Conservation (phyloP, 2,888 invertebrate species). For the Macaria liturata region DNA sequence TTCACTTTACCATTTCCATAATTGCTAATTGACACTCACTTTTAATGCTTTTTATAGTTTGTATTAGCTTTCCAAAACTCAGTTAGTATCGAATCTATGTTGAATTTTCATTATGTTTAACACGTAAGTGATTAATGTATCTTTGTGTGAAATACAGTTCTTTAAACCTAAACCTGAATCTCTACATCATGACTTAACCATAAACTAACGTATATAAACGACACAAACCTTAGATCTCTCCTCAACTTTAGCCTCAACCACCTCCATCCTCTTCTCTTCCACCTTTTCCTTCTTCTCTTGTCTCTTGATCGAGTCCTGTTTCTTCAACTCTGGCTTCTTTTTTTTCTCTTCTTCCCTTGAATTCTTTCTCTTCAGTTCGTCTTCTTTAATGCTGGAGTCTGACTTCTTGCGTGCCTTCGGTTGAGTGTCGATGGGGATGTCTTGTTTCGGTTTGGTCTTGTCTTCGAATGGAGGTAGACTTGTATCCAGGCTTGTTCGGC, state of each 20-base stretch:
- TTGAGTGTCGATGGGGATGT: slow-evolving; percentile 43
- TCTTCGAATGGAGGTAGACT: slow-evolving; percentile 42
- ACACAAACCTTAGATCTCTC: slow-evolving; percentile 34
- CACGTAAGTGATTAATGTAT: no score
- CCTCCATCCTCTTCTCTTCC: slow-evolving; percentile 35
- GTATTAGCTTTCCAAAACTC: no score
- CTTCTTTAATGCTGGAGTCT: slow-evolving; percentile 72
- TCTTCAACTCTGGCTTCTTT: slow-evolving; percentile 59
- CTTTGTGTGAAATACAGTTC: no score
- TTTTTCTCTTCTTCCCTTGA: slow-evolving; percentile 42
- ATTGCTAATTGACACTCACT: no score
- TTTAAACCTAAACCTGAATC: no score
- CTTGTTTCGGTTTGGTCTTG: slow-evolving; percentile 43
- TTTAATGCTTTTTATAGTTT: no score
- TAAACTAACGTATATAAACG: no score
- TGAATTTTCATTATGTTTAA: no score
- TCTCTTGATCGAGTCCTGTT: slow-evolving; percentile 59
- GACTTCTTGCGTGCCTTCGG: slow-evolving; percentile 69
- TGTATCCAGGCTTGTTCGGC: slow-evolving; percentile 62
- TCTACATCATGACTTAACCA: no score
- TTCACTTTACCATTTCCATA: no score
- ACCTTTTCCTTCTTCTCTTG: slow-evolving; percentile 42
- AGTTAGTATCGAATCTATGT: no score
- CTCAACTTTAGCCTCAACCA: slow-evolving; percentile 43
- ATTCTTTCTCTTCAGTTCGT: slow-evolving; percentile 52